A percentile compares a stretch with the other conserved stretches of the same genome.
Evolutionary conservation across 2,113 vertebrate genomes (phyloP).

Genomic region (Desmodus rotundus): DNA sequence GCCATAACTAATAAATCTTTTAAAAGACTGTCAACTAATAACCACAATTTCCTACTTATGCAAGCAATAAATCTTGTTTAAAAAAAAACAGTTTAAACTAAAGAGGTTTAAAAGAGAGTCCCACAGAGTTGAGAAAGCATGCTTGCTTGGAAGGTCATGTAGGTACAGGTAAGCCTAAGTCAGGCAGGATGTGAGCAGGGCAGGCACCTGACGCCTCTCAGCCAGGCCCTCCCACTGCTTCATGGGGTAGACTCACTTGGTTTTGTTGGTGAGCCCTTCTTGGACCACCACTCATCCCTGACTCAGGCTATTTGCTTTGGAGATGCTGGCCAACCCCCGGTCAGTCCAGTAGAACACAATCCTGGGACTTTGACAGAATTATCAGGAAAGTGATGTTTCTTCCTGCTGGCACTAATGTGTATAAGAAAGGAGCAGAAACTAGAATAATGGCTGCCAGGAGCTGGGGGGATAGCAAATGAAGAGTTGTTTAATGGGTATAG

Average conservation of each 20-base stretch:
- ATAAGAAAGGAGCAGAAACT: neutral
- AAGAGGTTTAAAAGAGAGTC: neutral
- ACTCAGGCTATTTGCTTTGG: neutral
- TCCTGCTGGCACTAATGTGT: neutral
- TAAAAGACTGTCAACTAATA: neutral
- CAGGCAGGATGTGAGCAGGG: neutral
- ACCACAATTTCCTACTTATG: neutral
- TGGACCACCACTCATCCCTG: neutral
- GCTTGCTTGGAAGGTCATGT: neutral
- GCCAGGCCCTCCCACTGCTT: neutral
- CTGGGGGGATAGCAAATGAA: neutral
- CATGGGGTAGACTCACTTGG: fast-evolving
- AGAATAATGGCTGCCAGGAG: neutral
- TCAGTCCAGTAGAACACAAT: neutral
- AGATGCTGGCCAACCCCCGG: neutral
- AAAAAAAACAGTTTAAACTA: neutral
- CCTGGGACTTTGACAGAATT: neutral
- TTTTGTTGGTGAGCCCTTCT: neutral
- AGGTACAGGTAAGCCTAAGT: neutral
- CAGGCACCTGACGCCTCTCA: neutral
- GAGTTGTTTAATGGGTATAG: neutral
- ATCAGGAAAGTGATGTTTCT: neutral
- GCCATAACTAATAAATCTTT: neutral
- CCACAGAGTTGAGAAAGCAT: neutral
- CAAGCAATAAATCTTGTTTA: neutral